Percentiles rank a stretch among this genome's conserved stretches.
Evolutionary conservation across 2,797 vertebrate genomes (phyloP).

Genomic region (Rhodeus uyekii): DNA sequence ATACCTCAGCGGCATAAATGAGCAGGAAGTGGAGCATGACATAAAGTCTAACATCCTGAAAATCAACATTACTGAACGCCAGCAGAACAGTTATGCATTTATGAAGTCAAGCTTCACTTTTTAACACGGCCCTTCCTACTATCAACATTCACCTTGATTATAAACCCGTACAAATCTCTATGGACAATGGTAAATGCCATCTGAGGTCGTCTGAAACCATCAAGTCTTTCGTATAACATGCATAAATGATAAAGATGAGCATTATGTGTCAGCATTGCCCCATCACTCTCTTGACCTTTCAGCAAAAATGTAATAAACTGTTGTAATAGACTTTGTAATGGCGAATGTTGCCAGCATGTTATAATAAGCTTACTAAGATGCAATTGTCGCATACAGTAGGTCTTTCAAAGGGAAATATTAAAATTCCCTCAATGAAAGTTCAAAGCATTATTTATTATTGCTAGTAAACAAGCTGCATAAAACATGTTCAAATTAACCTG

Average conservation of each 20-base stretch:
- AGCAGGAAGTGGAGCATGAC: conserved; percentile 47
- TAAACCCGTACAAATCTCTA: not conserved
- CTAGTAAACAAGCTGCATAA: not conserved
- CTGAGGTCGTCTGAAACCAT: not conserved
- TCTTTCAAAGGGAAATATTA: not conserved
- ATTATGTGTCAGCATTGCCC: too few relatives aligned
- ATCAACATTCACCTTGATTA: conserved; percentile 18
- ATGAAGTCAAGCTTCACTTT: not conserved
- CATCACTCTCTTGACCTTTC: not conserved
- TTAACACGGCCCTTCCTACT: not conserved
- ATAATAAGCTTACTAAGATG: not conserved
- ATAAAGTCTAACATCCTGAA: conserved; percentile 49
- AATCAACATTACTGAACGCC: conserved; percentile 32
- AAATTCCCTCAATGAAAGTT: not conserved
- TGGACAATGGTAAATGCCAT: conserved; percentile 24
- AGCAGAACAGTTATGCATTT: conserved; percentile 13
- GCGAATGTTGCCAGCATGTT: not conserved
- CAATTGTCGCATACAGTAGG: not conserved
- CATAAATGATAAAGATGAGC: not conserved
- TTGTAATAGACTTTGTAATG: not conserved
- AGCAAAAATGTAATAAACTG: not conserved
- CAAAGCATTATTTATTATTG: not conserved
- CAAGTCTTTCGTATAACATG: not conserved
- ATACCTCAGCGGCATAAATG: not conserved
- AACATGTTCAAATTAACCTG: not conserved